Percentiles rank a stretch among this genome's conserved stretches.
Evolutionary conservation across 92 coral and sea anemone species (phyloP).

Genomic region (Epizoanthus rinbou): DNA sequence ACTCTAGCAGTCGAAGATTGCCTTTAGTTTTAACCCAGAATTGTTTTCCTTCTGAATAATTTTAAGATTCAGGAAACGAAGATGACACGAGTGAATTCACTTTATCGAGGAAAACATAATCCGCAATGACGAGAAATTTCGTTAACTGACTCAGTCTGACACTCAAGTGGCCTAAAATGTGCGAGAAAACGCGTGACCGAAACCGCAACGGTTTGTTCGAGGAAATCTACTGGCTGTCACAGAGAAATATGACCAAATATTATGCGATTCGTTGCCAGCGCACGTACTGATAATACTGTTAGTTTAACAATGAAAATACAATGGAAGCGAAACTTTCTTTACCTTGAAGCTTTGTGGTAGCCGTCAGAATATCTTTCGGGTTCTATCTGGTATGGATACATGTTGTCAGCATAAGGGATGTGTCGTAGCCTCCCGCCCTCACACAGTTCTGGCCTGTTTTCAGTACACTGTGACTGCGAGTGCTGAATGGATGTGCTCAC

Average conservation of each 20-base stretch:
- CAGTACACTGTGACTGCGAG: slow-evolving; percentile 10
- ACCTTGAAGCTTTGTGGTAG: slow-evolving; percentile 35
- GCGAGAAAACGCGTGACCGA: neutral
- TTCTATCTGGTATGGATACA: slow-evolving; percentile 40
- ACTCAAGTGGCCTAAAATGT: neutral
- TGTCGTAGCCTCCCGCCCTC: slow-evolving; percentile 33
- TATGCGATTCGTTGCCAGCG: neutral
- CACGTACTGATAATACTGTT: no score
- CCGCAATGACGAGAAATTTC: slow-evolving; percentile 13
- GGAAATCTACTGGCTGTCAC: slow-evolving; percentile 1
- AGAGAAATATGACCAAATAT: neutral
- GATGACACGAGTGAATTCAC: neutral
- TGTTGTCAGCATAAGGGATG: slow-evolving; percentile 28
- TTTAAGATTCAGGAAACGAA: slow-evolving; percentile 15
- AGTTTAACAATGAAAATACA: no score
- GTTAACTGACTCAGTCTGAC: neutral
- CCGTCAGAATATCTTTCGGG: slow-evolving; percentile 35
- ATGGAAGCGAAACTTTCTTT: neutral
- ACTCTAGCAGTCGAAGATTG: no score
- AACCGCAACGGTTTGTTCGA: neutral
- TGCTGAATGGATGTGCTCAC: slow-evolving; percentile 21
- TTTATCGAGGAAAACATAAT: slow-evolving; percentile 22
- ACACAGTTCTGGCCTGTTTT: slow-evolving; percentile 28
- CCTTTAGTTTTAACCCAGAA: neutral
- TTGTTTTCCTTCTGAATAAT: neutral